Base-by-base conservation (phyloP, 2,113 vertebrate species). In the Octodon degus region DNA sequence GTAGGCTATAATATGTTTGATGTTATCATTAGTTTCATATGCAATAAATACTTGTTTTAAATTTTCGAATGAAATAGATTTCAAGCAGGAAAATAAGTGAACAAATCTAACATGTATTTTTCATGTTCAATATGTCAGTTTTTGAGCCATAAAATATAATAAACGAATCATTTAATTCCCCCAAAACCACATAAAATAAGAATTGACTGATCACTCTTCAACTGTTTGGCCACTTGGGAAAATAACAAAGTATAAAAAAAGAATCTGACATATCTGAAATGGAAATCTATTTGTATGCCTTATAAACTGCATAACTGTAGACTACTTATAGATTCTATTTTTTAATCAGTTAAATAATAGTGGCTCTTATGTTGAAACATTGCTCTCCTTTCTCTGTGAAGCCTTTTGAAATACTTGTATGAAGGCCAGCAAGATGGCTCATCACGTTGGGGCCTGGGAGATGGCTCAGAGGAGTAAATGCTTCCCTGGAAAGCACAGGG, bases 81-180 rank as follows among this genome's bases (percentile, higher is more conserved):
- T 76, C 13, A 89, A 13, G 24, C 50, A 83, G 19, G 8, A 6
- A 47, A 47, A 68, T 4, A 62, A 89, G 16, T 17, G 12, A 55
- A 77, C 16, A 82, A 74, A 70, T 85, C 24, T 67, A 72, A 67
- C 24, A 50, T 79, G 1, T 50, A 83, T 55, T 86, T 90, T 89
- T 93, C 19, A 91, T 32, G 50, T 93, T 13, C 34, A 85, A 68
- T 88, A 16, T 91, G 34, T 40, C 77, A 30, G 5, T 3, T 80
- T 85, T 91, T 27, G 24, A 43, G 20, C 20, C 77, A 60, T 58
- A 58, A 11, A 40, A 30, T 32, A 77, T 63, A 1, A 16, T 55
- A 70, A 68, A 67, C 65, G 85, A 96, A 77, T 53, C 27, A 82
- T 7, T 91, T 81, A 89, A 86, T 84, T 53, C 68, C 40, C 95